phyloP scores from a whole-genome alignment of 2,797 vertebrate species.

The Eulemur mongoz region DNA sequence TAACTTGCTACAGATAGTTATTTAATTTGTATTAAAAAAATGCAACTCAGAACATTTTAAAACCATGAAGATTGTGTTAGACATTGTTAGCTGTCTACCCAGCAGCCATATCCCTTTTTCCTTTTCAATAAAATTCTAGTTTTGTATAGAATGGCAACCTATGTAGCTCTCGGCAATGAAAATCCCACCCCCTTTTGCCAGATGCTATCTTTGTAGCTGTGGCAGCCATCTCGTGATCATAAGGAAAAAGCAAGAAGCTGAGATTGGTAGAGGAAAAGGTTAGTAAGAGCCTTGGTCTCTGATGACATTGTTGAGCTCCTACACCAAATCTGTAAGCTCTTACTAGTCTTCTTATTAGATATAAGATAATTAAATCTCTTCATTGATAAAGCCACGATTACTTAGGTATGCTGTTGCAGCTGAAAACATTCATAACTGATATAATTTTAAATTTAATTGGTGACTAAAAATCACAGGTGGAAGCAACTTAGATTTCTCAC shows the following conservation, averaged over 20 bases:
- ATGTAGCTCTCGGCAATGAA: background rate
- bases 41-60: background rate
- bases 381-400: background rate
- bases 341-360: background rate
- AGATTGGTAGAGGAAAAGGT: background rate
- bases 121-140: background rate
- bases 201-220: background rate
- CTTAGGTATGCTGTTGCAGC: background rate
- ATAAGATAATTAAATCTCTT: background rate
- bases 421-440: background rate
- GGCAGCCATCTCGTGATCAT: background rate
- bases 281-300: background rate
- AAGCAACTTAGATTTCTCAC: background rate
- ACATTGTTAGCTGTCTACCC: background rate
- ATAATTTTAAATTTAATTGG: background rate
- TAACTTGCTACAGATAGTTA: background rate
- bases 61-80: background rate
- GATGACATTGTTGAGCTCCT: background rate
- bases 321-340: background rate
- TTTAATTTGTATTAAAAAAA: conserved; percentile 32
- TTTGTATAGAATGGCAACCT: background rate
- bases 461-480: background rate
- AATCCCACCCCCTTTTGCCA: background rate
- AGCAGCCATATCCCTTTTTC: background rate
- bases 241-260: background rate